Conservation (phyloP, 2,113 vertebrate genomes). For the Casuarius casuarius region DNA sequence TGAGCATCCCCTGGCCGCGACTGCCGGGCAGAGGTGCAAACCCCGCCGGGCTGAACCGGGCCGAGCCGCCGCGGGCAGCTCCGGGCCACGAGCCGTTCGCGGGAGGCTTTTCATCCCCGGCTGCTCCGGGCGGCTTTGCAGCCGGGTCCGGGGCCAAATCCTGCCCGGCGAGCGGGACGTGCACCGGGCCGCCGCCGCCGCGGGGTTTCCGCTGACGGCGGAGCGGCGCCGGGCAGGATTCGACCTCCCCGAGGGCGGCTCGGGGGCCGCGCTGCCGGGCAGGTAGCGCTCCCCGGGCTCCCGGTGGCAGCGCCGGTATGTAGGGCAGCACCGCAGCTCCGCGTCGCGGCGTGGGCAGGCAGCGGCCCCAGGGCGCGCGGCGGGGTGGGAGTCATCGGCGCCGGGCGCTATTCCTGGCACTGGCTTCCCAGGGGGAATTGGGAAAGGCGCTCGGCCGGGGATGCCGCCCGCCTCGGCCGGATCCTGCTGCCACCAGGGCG, state of each 20-base stretch:
- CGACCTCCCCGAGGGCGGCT: rapidly evolving
- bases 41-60: too few species aligned
- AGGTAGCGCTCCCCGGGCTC: neutral
- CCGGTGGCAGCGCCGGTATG: neutral
- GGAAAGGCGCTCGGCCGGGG: neutral
- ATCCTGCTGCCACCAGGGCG: too few species aligned
- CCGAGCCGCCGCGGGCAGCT: too few species aligned
- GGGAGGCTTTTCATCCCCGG: too few species aligned
- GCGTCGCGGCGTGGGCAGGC: neutral
- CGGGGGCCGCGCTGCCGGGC: neutral
- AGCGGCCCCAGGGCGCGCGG: neutral
- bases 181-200: too few species aligned
- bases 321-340: neutral
- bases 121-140: too few species aligned
- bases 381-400: neutral
- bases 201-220: too few species aligned
- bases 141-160: too few species aligned
- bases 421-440: neutral
- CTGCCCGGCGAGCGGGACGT: neutral
- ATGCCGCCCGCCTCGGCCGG: rapidly evolving
- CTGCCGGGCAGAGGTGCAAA: too few species aligned
- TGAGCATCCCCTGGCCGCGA: too few species aligned
- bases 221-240: neutral
- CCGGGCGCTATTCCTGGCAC: slow-evolving; percentile 21
- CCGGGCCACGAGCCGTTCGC: too few species aligned